phyloP scores from a whole-genome alignment of 2,888 invertebrate genomes.

The Cryptops parisi region DNA sequence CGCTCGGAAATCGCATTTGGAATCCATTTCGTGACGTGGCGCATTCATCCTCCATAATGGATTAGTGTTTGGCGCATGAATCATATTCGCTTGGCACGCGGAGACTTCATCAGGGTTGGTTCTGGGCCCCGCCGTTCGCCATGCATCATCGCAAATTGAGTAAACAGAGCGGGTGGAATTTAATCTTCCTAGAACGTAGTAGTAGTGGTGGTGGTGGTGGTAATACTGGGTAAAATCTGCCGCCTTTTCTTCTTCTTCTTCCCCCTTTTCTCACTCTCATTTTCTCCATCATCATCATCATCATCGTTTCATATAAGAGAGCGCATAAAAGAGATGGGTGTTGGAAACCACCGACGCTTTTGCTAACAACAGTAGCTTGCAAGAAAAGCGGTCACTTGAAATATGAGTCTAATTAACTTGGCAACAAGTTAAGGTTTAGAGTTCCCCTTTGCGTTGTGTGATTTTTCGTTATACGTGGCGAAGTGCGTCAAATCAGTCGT shows the following conservation, averaged over 20 bases:
- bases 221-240: conserved; percentile 3
- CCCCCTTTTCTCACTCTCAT: background rate
- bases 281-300: background rate
- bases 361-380: too few species aligned
- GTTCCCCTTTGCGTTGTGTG: too few species aligned
- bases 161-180: conserved; percentile 8
- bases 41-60: conserved; percentile 4
- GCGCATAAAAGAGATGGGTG: too few species aligned
- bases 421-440: too few species aligned
- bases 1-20: background rate
- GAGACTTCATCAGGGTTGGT: background rate
- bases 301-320: too few species aligned
- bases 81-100: background rate
- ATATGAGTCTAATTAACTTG: too few species aligned
- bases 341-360: too few species aligned
- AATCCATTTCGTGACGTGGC: conserved; percentile 1
- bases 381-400: too few species aligned
- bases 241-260: background rate
- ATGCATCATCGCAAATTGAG: conserved; percentile 12
- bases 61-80: conserved; percentile 1
- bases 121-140: background rate
- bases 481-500: too few species aligned
- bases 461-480: too few species aligned
- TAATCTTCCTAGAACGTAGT: conserved; percentile 9
- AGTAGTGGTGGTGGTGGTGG: too few species aligned